phyloP scores from a whole-genome alignment of 2,113 vertebrate species.

The Butastur rufipennis region DNA sequence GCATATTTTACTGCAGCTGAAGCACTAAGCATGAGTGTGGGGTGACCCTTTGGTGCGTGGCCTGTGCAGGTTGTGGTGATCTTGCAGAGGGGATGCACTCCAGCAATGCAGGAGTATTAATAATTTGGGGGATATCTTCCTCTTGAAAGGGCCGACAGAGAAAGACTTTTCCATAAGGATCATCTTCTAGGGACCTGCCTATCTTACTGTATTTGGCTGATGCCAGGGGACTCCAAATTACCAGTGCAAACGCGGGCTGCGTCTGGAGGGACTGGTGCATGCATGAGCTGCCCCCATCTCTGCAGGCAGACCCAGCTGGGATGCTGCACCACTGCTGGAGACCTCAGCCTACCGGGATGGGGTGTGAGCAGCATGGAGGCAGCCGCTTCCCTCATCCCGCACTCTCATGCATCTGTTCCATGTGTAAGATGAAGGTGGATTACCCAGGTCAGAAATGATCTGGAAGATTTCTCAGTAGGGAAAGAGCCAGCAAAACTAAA shows the following conservation, averaged over 20 bases:
- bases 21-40: rapidly evolving
- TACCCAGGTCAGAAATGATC: not conserved
- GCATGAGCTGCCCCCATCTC: not conserved
- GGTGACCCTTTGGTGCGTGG: rapidly evolving
- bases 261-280: not conserved
- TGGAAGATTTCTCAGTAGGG: not conserved
- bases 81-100: not conserved
- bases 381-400: not conserved
- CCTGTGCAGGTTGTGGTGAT: not conserved
- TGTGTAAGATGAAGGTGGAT: not conserved
- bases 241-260: not conserved
- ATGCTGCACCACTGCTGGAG: not conserved
- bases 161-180: not conserved
- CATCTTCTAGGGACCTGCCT: not conserved
- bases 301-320: not conserved
- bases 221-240: not conserved
- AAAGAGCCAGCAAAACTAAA: not conserved
- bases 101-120: too few species aligned
- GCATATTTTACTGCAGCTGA: rapidly evolving
- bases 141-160: not conserved
- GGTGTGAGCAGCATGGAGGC: not conserved
- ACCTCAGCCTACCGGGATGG: not conserved
- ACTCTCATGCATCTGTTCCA: not conserved
- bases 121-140: not conserved
- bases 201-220: not conserved